Evolutionary conservation across 1,140 invertebrate genomes (phyloP), one percentile per base, ranked within the genome.

Genomic region (Cherax quadricarinatus): DNA sequence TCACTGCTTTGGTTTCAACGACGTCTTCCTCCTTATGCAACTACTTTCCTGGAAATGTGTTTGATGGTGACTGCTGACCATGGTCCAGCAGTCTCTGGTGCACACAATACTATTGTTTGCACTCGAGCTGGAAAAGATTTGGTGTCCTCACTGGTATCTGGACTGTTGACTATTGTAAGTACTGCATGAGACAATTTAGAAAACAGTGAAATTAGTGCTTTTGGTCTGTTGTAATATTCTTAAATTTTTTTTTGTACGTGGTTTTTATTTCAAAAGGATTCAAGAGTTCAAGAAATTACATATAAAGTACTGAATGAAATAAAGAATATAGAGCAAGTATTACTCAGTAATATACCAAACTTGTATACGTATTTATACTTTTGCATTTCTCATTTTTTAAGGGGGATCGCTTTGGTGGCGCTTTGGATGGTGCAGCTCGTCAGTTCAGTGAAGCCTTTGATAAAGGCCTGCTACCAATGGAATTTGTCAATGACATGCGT

Each of bases 1-100:
- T 98, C 98, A 51, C 95, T 99, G 70, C 96, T 99, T 5, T 99
- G 99, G 99, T 99, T 99, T 96, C 99, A 99, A 95, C 96, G 98
- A 70, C 98, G 98, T 94, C 95, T 99, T 21, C 99, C 99, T 0
- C 96, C 97, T 0, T 98, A 98, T 95, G 98, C 98, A 49, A 98
- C 98, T 95, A 99, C 99, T 95, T 99, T 99, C 96, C 97, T 99
- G 94, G 99, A 99, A 96, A 99, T 99, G 98, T 99, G 99, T 94
- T 95, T 99, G 53, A 99, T 99, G 97, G 97, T 99, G 57, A 99
- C 99, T 0, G 99, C 99, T 82, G 99, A 99, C 96, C 99, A 99
- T 95, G 99, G 99, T 49, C 99, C 99, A 0, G 99, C 99, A 16
- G 99, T 99, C 0, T 99, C 98, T 12, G 99, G 99, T 24, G 99